Percentiles rank a stretch among this genome's conserved stretches.
phyloP scores from a whole-genome alignment of 2,113 vertebrate species.

The Parus major region DNA sequence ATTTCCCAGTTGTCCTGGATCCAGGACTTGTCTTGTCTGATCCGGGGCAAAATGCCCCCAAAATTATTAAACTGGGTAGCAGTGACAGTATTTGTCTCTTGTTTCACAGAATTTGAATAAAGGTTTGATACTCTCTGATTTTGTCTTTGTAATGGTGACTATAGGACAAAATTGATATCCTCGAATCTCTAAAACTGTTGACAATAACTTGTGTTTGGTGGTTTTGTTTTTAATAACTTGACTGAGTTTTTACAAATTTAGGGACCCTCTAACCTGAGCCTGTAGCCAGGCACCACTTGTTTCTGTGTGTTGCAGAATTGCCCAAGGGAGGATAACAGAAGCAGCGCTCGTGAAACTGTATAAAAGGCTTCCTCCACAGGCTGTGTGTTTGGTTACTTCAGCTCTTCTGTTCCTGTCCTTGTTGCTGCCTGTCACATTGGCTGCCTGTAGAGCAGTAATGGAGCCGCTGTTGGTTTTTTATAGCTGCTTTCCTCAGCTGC shows the following conservation, averaged over 20 bases:
- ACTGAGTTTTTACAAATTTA: neutral
- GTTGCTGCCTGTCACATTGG: neutral
- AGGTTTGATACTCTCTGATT: neutral
- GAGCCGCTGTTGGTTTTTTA: neutral
- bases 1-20: neutral
- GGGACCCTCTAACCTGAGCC: neutral
- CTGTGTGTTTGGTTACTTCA: neutral
- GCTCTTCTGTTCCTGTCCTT: neutral
- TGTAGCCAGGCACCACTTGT: neutral
- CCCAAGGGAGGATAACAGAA: neutral
- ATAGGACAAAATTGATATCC: neutral
- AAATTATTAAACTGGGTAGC: neutral
- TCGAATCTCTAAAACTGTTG: neutral
- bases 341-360: neutral
- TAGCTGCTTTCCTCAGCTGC: neutral
- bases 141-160: neutral
- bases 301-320: neutral
- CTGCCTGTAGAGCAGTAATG: neutral
- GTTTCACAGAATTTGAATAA: neutral
- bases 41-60: accelerated
- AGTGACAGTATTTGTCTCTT: neutral
- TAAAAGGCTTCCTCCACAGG: neutral
- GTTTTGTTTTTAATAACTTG: neutral
- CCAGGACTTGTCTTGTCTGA: neutral
- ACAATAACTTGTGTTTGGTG: neutral